Conservation (phyloP, 1,140 invertebrate species). For the Rhyacophila brunnea region DNA sequence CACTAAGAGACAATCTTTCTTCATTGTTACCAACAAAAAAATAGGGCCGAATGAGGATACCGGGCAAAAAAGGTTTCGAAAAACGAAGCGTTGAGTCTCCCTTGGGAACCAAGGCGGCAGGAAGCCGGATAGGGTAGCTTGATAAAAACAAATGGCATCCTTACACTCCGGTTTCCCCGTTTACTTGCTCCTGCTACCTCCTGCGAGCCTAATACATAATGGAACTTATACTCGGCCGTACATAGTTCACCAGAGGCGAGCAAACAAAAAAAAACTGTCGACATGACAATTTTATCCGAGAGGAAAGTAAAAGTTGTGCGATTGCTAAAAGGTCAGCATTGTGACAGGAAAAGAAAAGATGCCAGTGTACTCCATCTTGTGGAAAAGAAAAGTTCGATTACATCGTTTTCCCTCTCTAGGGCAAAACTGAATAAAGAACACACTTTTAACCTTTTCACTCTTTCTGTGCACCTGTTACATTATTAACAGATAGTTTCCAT, state of each 20-base stretch:
- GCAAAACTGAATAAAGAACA: no score
- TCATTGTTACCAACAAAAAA: conserved; percentile 34
- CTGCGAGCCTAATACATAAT: conserved; percentile 35
- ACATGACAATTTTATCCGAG: conserved; percentile 33
- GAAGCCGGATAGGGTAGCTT: conserved; percentile 29
- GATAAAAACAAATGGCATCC: conserved; percentile 37
- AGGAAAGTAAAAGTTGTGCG: conserved; percentile 33
- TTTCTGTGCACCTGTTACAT: no score
- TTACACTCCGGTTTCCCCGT: conserved; percentile 34
- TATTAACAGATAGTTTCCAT: no score
- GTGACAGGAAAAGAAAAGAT: conserved; percentile 8
- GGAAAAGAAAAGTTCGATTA: no score
- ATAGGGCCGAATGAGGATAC: conserved; percentile 12
- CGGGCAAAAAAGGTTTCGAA: conserved; percentile 34
- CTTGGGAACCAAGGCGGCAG: conserved; percentile 28
- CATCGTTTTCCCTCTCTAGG: no score
- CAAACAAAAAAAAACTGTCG: conserved; percentile 35
- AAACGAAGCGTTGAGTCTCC: conserved; percentile 36
- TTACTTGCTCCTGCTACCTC: conserved; percentile 22
- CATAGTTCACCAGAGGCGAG: conserved; percentile 29
- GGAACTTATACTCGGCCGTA: conserved; percentile 33
- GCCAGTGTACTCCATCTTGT: no score
- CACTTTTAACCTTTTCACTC: no score
- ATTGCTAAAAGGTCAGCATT: conserved; percentile 26
- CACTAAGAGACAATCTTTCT: conserved; percentile 34